These are phyloP conservation scores for Brachionus manjavacas DNA, from an alignment of 1,140 invertebrate species.

Conservation along the genomic window DNA sequence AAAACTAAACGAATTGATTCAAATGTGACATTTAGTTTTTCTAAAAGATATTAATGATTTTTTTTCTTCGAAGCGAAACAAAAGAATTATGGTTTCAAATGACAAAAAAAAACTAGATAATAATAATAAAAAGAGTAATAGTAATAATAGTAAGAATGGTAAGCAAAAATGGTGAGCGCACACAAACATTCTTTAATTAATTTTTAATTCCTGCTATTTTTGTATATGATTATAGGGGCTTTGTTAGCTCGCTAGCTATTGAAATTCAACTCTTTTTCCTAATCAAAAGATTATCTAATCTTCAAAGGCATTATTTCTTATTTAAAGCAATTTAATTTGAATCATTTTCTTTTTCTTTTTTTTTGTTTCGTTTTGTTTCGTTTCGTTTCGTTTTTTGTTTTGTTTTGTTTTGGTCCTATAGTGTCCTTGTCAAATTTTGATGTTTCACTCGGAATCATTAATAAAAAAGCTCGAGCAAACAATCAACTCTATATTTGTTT, in stretches of 20 bases:
- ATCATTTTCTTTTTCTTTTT: too few relatives aligned
- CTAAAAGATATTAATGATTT: not conserved
- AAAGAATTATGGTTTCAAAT: not conserved
- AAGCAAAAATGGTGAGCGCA: not conserved
- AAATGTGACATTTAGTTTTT: not conserved
- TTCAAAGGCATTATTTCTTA: not conserved
- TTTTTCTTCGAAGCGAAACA: not conserved
- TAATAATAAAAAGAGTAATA: not conserved
- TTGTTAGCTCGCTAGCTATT: not conserved
- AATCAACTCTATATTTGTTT: not conserved
- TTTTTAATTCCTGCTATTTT: slow-evolving; percentile 19
- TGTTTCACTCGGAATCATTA: not conserved
- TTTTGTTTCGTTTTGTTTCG: too few relatives aligned
- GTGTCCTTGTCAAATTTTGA: not conserved
- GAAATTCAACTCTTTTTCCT: not conserved
- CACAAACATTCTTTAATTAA: slow-evolving; percentile 20
- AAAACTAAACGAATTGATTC: not conserved
- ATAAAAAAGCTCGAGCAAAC: not conserved
- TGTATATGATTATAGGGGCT: not conserved
- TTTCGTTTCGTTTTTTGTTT: too few relatives aligned
- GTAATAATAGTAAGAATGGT: not conserved
- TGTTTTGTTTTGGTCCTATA: too few relatives aligned
- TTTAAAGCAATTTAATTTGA: not conserved
- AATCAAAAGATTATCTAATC: slow-evolving; percentile 24
- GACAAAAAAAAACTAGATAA: not conserved